phyloP scores from a whole-genome alignment of 2,888 invertebrate genomes.

The Leucoma salicis region DNA sequence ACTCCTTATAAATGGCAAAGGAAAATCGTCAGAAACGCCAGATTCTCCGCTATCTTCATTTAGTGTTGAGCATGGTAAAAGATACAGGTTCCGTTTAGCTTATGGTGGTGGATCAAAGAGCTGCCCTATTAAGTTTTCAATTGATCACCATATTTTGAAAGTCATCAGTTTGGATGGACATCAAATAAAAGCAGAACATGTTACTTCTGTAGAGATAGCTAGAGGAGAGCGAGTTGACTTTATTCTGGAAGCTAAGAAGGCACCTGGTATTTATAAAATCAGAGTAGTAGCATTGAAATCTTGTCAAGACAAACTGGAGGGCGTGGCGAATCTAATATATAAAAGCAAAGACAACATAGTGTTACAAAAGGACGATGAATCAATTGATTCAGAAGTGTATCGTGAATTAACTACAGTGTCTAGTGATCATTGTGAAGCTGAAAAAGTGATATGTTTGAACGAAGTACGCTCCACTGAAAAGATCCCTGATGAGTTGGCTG shows the following conservation, averaged over 20 bases:
- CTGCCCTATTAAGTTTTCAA: slow-evolving; percentile 85
- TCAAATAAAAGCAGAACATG: slow-evolving; percentile 81
- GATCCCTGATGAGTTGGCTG: slow-evolving; percentile 75
- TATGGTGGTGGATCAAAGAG: slow-evolving; percentile 85
- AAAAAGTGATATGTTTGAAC: slow-evolving; percentile 80
- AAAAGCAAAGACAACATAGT: slow-evolving; percentile 48
- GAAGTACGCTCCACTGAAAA: slow-evolving; percentile 79
- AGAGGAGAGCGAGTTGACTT: slow-evolving; percentile 91
- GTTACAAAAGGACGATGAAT: slow-evolving; percentile 58
- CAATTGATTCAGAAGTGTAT: slow-evolving; percentile 37
- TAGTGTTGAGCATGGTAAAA: slow-evolving; percentile 79
- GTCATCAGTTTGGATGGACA: slow-evolving; percentile 88
- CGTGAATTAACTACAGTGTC: slow-evolving; percentile 67
- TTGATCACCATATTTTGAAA: slow-evolving; percentile 84
- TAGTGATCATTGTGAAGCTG: slow-evolving; percentile 67
- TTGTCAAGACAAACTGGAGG: slow-evolving; percentile 74
- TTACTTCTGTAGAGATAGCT: slow-evolving; percentile 80
- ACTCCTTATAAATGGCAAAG: slow-evolving; percentile 85
- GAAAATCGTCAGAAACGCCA: slow-evolving; percentile 65
- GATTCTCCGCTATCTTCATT: slow-evolving; percentile 73
- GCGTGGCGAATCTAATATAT: slow-evolving; percentile 79
- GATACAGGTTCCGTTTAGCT: slow-evolving; percentile 85
- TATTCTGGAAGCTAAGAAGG: slow-evolving; percentile 84
- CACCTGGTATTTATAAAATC: slow-evolving; percentile 83
- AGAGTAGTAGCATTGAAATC: slow-evolving; percentile 75